These are phyloP conservation scores for Aricia agestis DNA, from an alignment of 1,140 invertebrate species.

Conservation along the genomic window DNA sequence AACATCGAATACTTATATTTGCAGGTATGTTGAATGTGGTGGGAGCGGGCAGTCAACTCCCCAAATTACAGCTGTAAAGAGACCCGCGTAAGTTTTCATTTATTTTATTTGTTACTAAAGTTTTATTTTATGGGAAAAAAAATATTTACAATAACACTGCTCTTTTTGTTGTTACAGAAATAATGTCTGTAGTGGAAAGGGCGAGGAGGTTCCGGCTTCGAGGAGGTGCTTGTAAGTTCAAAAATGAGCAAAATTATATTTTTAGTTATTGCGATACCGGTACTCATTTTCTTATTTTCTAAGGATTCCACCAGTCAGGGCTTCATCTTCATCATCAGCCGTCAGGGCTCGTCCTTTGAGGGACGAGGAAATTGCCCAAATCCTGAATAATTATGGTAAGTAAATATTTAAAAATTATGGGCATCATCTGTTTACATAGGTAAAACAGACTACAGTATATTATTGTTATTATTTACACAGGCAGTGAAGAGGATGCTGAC, in stretches of 20 bases:
- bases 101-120: slow-evolving; percentile 14
- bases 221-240: slow-evolving; percentile 15
- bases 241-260: slow-evolving; percentile 13
- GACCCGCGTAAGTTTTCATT: slow-evolving; percentile 17
- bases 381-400: neutral
- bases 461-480: slow-evolving; percentile 20
- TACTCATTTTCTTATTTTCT: slow-evolving; percentile 9
- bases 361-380: slow-evolving; percentile 17
- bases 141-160: slow-evolving; percentile 14
- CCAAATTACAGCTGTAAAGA: slow-evolving; percentile 15
- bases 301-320: neutral
- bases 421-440: slow-evolving; percentile 10
- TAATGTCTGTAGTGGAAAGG: neutral
- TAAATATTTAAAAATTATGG: neutral
- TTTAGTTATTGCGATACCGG: slow-evolving; percentile 12
- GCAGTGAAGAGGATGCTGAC: slow-evolving; percentile 23
- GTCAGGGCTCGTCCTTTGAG: slow-evolving; percentile 17
- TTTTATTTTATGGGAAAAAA: slow-evolving; percentile 18
- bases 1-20: slow-evolving; percentile 14
- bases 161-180: no score
- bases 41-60: slow-evolving; percentile 16
- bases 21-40: slow-evolving; percentile 16
- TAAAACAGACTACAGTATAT: slow-evolving; percentile 9
- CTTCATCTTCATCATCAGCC: slow-evolving; percentile 13
- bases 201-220: slow-evolving; percentile 14